Conservation (phyloP, 2,888 invertebrate species). For the Xanthorhoe spadicearia region DNA sequence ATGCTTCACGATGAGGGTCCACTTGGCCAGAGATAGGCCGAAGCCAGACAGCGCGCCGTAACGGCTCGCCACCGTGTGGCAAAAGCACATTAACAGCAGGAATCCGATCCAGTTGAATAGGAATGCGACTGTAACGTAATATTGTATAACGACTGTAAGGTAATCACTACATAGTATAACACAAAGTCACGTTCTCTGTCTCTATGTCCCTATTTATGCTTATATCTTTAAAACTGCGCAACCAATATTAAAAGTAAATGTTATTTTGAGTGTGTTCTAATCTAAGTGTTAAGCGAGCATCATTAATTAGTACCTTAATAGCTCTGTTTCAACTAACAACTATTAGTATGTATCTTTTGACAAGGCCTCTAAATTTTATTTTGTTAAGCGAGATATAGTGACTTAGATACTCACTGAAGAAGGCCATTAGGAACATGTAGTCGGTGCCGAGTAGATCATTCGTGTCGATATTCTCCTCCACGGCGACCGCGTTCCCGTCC, state of each 20-base stretch:
- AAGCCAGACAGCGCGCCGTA: slow-evolving; percentile 97
- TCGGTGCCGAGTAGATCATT: slow-evolving; percentile 95
- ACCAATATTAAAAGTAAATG: no score
- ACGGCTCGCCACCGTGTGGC: slow-evolving; percentile 96
- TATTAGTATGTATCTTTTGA: not conserved
- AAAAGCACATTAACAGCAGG: slow-evolving; percentile 95
- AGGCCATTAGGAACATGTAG: slow-evolving; percentile 96
- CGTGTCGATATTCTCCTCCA: slow-evolving; percentile 88
- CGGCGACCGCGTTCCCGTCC: slow-evolving; percentile 85
- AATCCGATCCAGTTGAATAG: slow-evolving; percentile 98
- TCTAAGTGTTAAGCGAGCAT: no score
- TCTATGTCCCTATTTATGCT: no score
- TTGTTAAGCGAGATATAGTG: not conserved
- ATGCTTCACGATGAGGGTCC: slow-evolving; percentile 97
- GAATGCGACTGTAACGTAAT: slow-evolving; percentile 89
- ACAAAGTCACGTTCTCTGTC: no score
- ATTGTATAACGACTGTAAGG: no score
- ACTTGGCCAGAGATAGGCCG: slow-evolving; percentile 96
- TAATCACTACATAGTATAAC: no score
- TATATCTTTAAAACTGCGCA: no score
- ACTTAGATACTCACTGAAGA: slow-evolving; percentile 87
- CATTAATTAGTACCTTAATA: no score
- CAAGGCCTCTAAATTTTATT: not conserved
- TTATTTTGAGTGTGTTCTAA: no score
- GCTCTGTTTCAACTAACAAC: no score